Conservation (phyloP, 2,888 invertebrate genomes). For the Hirtodrosophila alboralis region DNA sequence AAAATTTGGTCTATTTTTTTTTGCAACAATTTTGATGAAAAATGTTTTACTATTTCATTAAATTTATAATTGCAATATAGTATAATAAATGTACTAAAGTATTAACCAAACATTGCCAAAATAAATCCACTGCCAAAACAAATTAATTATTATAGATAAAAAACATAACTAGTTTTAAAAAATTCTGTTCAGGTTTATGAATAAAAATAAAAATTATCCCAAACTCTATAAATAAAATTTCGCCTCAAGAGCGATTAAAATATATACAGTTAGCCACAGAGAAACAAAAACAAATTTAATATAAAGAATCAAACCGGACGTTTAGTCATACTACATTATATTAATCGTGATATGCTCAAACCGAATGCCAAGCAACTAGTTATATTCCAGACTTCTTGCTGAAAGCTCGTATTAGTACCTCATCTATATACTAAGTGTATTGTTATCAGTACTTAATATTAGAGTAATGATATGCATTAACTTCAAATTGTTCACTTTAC, state of each 20-base stretch:
- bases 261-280: background rate
- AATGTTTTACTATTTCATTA: no score
- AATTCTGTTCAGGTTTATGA: background rate
- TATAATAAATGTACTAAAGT: no score
- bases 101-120: no score
- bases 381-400: slow-evolving; percentile 32
- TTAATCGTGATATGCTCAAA: slow-evolving; percentile 31
- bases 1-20: no score
- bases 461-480: slow-evolving; percentile 12
- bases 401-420: slow-evolving; percentile 26
- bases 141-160: no score
- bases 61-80: no score
- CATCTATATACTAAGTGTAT: slow-evolving; percentile 3
- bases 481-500: slow-evolving; percentile 11
- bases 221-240: background rate
- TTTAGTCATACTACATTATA: slow-evolving; percentile 22
- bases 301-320: slow-evolving; percentile 17
- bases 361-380: slow-evolving; percentile 19
- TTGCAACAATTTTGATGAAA: no score
- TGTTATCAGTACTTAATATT: slow-evolving; percentile 16
- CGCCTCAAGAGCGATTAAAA: slow-evolving; percentile 1
- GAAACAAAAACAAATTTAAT: slow-evolving; percentile 17
- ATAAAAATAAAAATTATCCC: background rate
- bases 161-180: no score
- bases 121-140: no score